These are phyloP conservation scores for Laticauda colubrina DNA, from an alignment of 2,113 vertebrate genomes.

Conservation along the genomic window DNA sequence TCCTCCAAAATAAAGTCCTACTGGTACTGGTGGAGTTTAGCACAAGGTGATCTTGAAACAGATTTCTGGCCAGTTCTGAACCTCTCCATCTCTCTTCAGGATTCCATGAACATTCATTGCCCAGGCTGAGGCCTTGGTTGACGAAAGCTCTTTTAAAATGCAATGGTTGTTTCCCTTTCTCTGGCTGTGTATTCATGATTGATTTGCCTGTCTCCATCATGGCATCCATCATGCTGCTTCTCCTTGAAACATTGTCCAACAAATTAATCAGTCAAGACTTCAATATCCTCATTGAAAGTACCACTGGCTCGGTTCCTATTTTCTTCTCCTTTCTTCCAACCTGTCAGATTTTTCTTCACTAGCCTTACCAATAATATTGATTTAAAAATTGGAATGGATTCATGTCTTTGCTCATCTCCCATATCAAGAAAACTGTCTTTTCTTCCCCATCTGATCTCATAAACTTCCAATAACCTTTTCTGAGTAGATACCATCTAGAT, in stretches of 20 bases:
- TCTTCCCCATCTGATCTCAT: background rate
- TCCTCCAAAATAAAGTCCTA: background rate
- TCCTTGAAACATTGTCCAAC: conserved; percentile 13
- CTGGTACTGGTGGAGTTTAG: background rate
- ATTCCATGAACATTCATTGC: background rate
- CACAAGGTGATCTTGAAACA: background rate
- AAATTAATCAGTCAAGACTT: conserved; percentile 28
- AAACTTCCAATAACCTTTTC: background rate
- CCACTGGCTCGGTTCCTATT: background rate
- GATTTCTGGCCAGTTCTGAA: background rate
- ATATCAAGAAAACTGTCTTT: background rate
- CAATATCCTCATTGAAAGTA: conserved; percentile 23
- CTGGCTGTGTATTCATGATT: conserved; percentile 1
- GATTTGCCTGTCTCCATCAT: conserved; percentile 19
- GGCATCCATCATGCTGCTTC: conserved; percentile 5
- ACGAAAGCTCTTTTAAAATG: conserved; percentile 5
- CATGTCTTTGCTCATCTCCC: background rate
- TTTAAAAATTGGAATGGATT: background rate
- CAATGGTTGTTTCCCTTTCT: background rate
- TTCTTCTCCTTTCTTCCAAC: background rate
- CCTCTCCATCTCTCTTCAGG: background rate
- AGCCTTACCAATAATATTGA: background rate
- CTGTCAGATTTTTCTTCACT: background rate
- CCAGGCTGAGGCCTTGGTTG: background rate
- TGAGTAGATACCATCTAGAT: background rate